Base-by-base conservation (phyloP, 2,888 invertebrate species). In the Autographa pulchrina region DNA sequence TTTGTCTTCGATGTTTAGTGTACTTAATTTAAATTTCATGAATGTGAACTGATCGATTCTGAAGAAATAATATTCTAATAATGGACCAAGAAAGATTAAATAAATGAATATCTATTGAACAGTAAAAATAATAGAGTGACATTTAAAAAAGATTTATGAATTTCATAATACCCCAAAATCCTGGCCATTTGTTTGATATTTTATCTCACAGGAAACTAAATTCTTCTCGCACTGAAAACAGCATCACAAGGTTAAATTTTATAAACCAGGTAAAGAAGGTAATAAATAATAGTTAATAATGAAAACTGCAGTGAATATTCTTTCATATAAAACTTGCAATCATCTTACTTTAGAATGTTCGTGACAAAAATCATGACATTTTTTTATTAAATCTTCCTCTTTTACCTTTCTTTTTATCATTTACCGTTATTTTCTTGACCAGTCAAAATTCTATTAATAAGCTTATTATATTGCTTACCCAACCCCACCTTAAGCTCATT, bases 281-380 rank as follows among this genome's bases (percentile, higher is more conserved):
- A 31, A 31, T 38, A 78, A 80, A 68, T 81, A 59, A 77, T 72
- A 78, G 43, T 66, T 72, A 72, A 68, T 65, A 58, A 77, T 74
- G 78, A 38, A 73, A 81, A 81, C 74, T 78, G 81, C 78, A 65
- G 64, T 78, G 54, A 81, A 74, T 64, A 68, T 81, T 77, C 61
- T 32, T 9, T 43, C 16, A 11, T 38, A 16, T 0, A 14, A 43
- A 14, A 43, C 6, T 41, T 14, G 11, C 13, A 14, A 43, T 43
- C 14, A 43, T 16, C 14, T 5, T 16, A 1, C 3, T 43, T 43
- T 14, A 16, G 16, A 35, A 35, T 35, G 5, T 2, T 43, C 16
- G 25, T 25, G 25, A 25, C 25, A 25, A 43, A 16, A 43, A 1
- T 16, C 43, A 1, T 14, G 14, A 0, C 5, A 14, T 43, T n/a